Evolutionary conservation across 2,113 vertebrate species (phyloP).

Genomic region (Echinops telfairi): DNA sequence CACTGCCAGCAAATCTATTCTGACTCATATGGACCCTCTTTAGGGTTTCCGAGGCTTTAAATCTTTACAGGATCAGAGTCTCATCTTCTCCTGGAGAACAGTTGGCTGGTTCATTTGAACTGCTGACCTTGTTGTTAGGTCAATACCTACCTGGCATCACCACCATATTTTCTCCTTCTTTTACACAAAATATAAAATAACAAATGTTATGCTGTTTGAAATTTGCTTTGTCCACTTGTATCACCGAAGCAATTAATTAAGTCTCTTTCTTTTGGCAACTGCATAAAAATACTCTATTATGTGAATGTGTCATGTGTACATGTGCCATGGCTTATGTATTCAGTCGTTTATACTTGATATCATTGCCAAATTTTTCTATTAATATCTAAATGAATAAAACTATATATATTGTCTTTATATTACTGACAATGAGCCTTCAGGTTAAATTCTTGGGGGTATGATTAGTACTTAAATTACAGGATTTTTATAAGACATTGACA

Average conservation of each 20-base stretch:
- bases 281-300: neutral
- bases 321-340: neutral
- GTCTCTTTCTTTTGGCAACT: neutral
- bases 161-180: too few species aligned
- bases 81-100: too few species aligned
- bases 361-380: neutral
- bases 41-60: too few species aligned
- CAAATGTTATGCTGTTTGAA: too few species aligned
- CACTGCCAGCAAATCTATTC: too few species aligned
- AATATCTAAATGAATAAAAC: neutral
- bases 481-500: neutral
- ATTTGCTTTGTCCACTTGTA: too few species aligned
- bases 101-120: too few species aligned
- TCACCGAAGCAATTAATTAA: neutral
- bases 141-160: too few species aligned
- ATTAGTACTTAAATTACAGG: neutral
- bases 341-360: neutral
- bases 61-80: too few species aligned
- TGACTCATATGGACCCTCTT: too few species aligned
- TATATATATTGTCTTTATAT: neutral
- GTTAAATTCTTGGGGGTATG: neutral
- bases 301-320: neutral
- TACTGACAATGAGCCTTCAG: neutral
- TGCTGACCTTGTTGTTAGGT: too few species aligned
- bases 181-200: too few species aligned